Conservation (phyloP, 2,888 invertebrate species). For the Hypolimnas misippus region DNA sequence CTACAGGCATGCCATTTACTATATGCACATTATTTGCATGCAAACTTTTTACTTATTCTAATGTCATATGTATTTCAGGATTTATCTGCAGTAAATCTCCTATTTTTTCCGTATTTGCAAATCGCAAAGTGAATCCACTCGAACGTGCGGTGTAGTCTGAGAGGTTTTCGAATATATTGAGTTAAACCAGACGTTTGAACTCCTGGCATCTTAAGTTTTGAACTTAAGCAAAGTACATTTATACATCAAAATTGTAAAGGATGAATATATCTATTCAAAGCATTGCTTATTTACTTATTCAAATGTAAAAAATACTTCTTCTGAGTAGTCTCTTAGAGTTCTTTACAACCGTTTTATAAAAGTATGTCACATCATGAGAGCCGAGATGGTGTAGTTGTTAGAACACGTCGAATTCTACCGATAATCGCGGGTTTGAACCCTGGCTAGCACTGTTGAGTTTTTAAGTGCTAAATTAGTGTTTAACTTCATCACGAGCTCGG, state of each 20-base stretch:
- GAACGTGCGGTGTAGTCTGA: constrained; percentile 24
- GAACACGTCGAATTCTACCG: too few species aligned
- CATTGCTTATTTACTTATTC: neutral
- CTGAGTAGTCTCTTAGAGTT: too few species aligned
- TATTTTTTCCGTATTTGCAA: neutral
- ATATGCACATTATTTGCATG: neutral
- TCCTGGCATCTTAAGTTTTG: constrained; percentile 7
- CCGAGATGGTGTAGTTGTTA: too few species aligned
- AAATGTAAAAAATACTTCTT: neutral
- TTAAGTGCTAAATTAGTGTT: too few species aligned
- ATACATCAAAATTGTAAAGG: neutral
- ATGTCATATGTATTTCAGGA: neutral
- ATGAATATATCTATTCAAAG: neutral
- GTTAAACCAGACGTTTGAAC: constrained; percentile 12
- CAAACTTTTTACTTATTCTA: neutral
- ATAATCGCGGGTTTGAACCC: too few species aligned
- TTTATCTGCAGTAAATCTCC: neutral
- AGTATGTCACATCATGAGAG: too few species aligned
- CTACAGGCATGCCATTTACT: too few species aligned
- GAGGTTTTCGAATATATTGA: constrained; percentile 36
- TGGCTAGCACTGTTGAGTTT: too few species aligned
- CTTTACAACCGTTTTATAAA: neutral
- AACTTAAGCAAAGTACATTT: neutral
- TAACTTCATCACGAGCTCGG: too few species aligned
- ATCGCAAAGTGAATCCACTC: constrained; percentile 7